A percentile compares a stretch with the other conserved stretches of the same genome.
These are phyloP conservation scores for Pseudomyrmex flavicornis DNA, from an alignment of 1,140 invertebrate species.

Conservation along the genomic window DNA sequence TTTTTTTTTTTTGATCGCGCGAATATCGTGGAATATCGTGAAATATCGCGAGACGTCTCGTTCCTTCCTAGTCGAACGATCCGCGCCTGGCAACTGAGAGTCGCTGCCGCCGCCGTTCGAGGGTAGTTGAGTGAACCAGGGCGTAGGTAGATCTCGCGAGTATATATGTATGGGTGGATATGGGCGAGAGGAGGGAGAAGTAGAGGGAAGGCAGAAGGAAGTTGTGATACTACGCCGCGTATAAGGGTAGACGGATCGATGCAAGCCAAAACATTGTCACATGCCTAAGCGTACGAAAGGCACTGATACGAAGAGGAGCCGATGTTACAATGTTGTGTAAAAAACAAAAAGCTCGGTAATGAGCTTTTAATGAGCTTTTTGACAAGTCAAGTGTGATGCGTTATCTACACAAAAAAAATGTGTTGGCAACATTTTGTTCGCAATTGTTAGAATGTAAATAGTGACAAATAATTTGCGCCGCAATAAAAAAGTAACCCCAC, in stretches of 20 bases:
- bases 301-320: background rate
- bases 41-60: background rate
- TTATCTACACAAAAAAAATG: too few species aligned
- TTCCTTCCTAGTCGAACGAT: background rate
- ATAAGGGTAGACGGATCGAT: constrained; percentile 81
- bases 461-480: too few species aligned
- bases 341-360: too few species aligned
- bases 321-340: too few species aligned
- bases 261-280: constrained; percentile 85
- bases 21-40: background rate
- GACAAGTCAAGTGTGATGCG: too few species aligned
- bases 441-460: too few species aligned
- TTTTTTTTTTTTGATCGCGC: background rate
- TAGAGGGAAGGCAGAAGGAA: constrained; percentile 60
- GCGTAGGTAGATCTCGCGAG: constrained; percentile 82
- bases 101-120: constrained; percentile 78
- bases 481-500: too few species aligned
- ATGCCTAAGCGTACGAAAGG: constrained; percentile 76
- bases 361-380: too few species aligned
- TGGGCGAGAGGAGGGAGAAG: constrained; percentile 63
- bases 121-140: constrained; percentile 82
- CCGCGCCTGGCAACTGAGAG: constrained; percentile 73
- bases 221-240: constrained; percentile 79
- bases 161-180: constrained; percentile 35
- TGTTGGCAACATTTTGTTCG: too few species aligned